phyloP scores from a whole-genome alignment of 2,797 vertebrate species.

The Tinamus major region DNA sequence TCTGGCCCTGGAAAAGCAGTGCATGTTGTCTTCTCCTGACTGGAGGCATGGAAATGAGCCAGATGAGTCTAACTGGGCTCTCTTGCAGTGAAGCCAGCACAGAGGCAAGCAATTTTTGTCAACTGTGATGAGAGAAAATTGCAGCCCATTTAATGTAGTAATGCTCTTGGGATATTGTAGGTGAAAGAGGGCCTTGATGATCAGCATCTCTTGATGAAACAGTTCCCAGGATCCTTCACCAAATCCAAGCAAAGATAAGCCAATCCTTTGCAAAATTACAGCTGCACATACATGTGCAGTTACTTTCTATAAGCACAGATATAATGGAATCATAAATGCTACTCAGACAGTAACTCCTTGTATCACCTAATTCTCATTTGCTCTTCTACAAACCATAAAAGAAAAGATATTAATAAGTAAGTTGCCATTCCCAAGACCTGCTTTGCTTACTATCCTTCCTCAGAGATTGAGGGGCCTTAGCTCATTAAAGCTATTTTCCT shows the following conservation, averaged over 20 bases:
- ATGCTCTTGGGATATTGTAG: not conserved
- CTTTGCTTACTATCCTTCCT: not conserved
- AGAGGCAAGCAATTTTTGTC: not conserved
- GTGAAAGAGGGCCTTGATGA: not conserved
- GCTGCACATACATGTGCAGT: not conserved
- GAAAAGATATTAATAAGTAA: not conserved
- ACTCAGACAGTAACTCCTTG: not conserved
- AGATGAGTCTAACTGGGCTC: not conserved
- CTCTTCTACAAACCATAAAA: not conserved
- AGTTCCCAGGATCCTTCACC: not conserved
- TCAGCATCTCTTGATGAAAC: not conserved
- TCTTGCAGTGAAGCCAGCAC: rapidly evolving
- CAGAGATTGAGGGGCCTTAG: not conserved
- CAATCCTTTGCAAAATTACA: not conserved
- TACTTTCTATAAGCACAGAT: not conserved
- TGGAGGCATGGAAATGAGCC: not conserved
- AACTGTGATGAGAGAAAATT: not conserved
- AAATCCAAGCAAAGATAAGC: not conserved
- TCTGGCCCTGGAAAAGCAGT: not conserved
- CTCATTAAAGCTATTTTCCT: not conserved
- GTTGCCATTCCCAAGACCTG: not conserved
- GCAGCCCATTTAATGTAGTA: not conserved
- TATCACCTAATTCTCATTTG: not conserved
- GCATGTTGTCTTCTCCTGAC: not conserved
- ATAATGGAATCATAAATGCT: not conserved